Base-by-base conservation (phyloP, 2,113 vertebrate species). In the Nyctereutes procyonoides region DNA sequence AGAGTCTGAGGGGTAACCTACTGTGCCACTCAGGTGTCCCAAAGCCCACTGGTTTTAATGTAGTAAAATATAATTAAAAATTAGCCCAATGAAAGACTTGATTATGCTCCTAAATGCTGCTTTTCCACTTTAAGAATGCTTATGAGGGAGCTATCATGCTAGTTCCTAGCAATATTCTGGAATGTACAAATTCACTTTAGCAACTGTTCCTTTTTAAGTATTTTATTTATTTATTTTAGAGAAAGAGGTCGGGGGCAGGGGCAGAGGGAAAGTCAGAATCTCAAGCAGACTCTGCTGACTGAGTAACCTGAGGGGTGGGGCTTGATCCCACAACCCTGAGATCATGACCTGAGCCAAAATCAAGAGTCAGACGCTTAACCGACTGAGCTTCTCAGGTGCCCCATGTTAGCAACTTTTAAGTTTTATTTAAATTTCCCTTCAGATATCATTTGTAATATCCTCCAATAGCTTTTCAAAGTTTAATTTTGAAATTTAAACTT, bases 401-500 rank as follows among this genome's bases (percentile, higher is more conserved):
- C 65, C 32, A n/a, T 8, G 32, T 85, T 26, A 95, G 56, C 28
- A 56, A 83, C 20, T 87, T 93, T 30, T 58, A 81, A 43, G 60
- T 76, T 74, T 26, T 63, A 87, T 79, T 69, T 69, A n/a, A 69
- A 69, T 69, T 69, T 16, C 32, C 65, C 55, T 91, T 65, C 20
- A 53, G 77, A 86, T 90, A 88, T 88, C 14, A 56, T 74, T 79
- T 85, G 38, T 80, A 85, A 65, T 80, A 82, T 53, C 56, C 51
- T 73, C 14, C 3, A 80, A 53, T 83, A 96, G 90, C 14, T 89
- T 96, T 92, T 96, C 15, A 60, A 74, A 80, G 38, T 62, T 94
- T 79, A 81, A 85, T 65, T 94, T 96, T 71, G 19, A 94, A 85
- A 94, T 55, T 93, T 95, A 65, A 8, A 76, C 56, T 58, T 81